A percentile compares a stretch with the other conserved stretches of the same genome.
Conservation (phyloP, 2,888 invertebrate genomes). For the Diploptera punctata region DNA sequence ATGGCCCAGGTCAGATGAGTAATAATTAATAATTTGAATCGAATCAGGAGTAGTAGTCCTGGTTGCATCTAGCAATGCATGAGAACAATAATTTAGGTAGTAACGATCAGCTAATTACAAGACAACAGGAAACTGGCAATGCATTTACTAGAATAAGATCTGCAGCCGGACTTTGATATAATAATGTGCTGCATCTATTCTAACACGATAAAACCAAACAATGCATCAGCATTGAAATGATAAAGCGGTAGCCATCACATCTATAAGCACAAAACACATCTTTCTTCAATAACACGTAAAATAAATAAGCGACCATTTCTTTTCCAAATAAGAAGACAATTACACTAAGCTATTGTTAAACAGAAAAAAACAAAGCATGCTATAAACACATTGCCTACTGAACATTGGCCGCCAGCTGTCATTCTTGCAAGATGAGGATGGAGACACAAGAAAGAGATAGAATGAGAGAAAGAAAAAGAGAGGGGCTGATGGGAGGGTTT, state of each 20-base stretch:
- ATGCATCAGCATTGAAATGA: too few relatives aligned
- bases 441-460: too few relatives aligned
- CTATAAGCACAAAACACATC: not conserved
- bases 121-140: too few relatives aligned
- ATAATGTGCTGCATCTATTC: not conserved
- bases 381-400: not conserved
- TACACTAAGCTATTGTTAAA: not conserved
- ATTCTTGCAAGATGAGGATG: too few relatives aligned
- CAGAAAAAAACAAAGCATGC: conserved; percentile 6
- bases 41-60: too few relatives aligned
- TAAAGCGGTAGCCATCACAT: not conserved
- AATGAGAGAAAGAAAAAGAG: not conserved
- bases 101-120: too few relatives aligned
- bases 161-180: too few relatives aligned
- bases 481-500: not conserved
- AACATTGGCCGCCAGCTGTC: not conserved
- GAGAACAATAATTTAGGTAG: too few relatives aligned
- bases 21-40: too few relatives aligned
- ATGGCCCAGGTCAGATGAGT: too few relatives aligned
- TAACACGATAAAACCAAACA: not conserved
- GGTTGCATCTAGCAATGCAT: too few relatives aligned
- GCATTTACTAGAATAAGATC: too few relatives aligned
- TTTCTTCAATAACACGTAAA: not conserved
- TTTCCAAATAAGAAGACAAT: not conserved
- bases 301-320: not conserved